These are phyloP conservation scores for Frieseomelitta varia DNA, from an alignment of 1,140 invertebrate species.

Conservation along the genomic window DNA sequence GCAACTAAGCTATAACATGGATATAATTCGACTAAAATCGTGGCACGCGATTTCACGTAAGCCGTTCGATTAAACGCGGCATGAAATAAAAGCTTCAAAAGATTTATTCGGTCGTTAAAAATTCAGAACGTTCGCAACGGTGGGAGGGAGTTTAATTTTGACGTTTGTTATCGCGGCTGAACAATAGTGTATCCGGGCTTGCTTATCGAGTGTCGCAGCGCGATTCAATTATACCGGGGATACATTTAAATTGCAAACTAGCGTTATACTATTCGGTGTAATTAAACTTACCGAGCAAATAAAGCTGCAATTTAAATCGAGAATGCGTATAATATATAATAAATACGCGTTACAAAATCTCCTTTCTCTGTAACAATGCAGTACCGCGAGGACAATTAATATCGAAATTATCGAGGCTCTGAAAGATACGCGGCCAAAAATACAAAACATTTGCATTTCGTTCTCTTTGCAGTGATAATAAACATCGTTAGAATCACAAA, in stretches of 20 bases:
- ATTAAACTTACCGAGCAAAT: neutral
- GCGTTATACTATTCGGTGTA: neutral
- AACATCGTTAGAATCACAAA: neutral
- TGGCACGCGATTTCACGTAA: no score
- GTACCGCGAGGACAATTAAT: neutral
- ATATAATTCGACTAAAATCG: no score
- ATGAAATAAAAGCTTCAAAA: neutral
- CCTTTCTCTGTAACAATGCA: neutral
- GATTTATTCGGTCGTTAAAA: neutral
- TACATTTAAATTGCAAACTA: slow-evolving; percentile 14
- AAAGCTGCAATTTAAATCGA: neutral
- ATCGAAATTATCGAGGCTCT: neutral
- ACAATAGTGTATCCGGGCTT: no score
- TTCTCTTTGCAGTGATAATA: neutral
- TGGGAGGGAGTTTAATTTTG: neutral
- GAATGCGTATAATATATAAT: neutral
- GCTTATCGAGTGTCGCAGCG: neutral
- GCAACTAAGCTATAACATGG: no score
- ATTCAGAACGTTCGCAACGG: neutral
- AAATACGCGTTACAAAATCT: neutral
- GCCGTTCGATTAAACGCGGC: no score
- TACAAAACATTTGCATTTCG: neutral
- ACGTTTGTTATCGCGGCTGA: no score
- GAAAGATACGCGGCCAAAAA: neutral
- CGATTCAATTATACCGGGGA: neutral